These are phyloP conservation scores for Mus spretus DNA, from an alignment of 2,797 vertebrate genomes.

Conservation along the genomic window DNA sequence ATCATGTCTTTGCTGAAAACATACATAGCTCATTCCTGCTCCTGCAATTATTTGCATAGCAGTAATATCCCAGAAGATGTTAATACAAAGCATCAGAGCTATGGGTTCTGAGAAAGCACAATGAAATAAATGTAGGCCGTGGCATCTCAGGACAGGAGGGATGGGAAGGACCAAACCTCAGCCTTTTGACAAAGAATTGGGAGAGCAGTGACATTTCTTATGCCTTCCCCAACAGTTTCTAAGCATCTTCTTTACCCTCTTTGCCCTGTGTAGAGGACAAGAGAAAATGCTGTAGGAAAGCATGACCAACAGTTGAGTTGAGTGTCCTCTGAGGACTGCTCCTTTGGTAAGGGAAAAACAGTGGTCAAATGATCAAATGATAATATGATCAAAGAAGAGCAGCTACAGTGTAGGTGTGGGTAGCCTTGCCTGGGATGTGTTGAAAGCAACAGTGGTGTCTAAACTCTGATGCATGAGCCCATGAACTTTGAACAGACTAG, in stretches of 20 bases:
- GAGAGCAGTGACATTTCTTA: neutral
- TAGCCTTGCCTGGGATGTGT: too few species aligned
- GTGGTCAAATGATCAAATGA: too few species aligned
- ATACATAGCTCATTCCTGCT: neutral
- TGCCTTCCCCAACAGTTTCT: neutral
- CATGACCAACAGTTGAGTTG: neutral
- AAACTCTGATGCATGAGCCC: neutral
- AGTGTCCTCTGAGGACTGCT: neutral
- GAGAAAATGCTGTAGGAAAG: constrained; percentile 25
- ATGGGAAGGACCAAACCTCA: neutral
- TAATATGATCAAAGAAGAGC: neutral
- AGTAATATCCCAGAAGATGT: neutral
- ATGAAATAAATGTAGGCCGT: neutral
- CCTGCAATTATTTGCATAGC: neutral
- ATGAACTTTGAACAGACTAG: constrained; percentile 4
- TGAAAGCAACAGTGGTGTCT: neutral
- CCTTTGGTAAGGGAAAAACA: neutral
- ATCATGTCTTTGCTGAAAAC: neutral
- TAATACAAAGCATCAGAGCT: neutral
- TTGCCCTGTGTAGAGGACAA: neutral
- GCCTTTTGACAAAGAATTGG: neutral
- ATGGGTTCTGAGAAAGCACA: neutral
- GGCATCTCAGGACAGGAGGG: neutral
- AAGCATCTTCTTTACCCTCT: constrained; percentile 12
- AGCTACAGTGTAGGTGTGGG: fast-evolving